These are phyloP conservation scores for Malacosoma neustria DNA, from an alignment of 2,888 invertebrate genomes.

Conservation along the genomic window DNA sequence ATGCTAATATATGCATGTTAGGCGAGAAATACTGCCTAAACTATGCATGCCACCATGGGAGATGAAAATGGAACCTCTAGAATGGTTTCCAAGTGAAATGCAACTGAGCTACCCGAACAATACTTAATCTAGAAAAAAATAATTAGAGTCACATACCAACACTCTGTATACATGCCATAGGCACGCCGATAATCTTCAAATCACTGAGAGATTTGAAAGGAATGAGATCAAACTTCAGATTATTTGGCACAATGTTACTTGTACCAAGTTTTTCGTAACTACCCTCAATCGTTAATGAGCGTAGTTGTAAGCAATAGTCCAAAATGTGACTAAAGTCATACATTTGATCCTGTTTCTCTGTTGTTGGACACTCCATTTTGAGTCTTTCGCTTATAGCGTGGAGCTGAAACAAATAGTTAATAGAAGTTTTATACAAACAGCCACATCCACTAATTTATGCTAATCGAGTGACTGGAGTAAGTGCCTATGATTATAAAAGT, in stretches of 20 bases:
- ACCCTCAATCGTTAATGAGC: conserved; percentile 80
- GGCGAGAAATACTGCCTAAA: no score
- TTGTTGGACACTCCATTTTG: conserved; percentile 88
- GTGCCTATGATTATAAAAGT: no score
- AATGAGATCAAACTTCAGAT: conserved; percentile 85
- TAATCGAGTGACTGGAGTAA: no score
- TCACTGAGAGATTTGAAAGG: conserved; percentile 86
- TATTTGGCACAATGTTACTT: conserved; percentile 89
- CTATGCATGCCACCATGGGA: no score
- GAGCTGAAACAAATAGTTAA: conserved; percentile 75
- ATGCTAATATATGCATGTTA: no score
- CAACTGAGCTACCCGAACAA: no score
- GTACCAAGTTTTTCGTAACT: conserved; percentile 80
- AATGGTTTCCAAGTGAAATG: no score
- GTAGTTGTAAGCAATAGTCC: conserved; percentile 89
- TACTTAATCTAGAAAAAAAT: no score
- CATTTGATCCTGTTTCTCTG: conserved; percentile 84
- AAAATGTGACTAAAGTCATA: conserved; percentile 93
- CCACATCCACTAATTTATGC: no score
- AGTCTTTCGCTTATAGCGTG: conserved; percentile 93
- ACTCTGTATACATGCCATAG: conserved; percentile 80
- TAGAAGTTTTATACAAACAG: no score
- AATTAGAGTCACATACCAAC: conserved; percentile 69
- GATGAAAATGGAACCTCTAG: no score
- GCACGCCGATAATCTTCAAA: conserved; percentile 80